Evolutionary conservation across 2,797 vertebrate species (phyloP).

Genomic region (Pangasius krempfi): DNA sequence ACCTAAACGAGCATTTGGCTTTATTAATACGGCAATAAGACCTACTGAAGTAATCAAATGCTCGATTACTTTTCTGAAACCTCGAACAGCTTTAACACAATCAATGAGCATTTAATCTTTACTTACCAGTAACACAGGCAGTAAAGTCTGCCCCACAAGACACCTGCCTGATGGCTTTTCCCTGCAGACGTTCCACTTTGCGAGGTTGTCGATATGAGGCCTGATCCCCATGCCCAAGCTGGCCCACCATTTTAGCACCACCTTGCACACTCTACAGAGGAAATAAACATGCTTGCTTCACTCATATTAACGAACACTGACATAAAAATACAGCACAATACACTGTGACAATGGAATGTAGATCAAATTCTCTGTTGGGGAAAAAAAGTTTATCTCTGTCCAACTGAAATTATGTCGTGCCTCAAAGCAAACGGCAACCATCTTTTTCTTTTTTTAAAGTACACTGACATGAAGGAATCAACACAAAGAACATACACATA

Average conservation of each 20-base stretch:
- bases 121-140: slow-evolving; percentile 91
- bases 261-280: slow-evolving; percentile 89
- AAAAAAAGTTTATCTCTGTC: background rate
- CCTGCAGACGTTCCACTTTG: slow-evolving; percentile 91
- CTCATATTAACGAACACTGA: background rate
- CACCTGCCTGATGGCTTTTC: slow-evolving; percentile 92
- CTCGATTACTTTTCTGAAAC: background rate
- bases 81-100: background rate
- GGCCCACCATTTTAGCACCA: slow-evolving; percentile 93
- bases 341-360: background rate
- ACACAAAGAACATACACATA: background rate
- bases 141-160: slow-evolving; percentile 96
- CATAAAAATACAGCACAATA: background rate
- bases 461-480: background rate
- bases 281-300: slow-evolving; percentile 3
- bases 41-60: background rate
- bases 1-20: background rate
- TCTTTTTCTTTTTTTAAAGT: background rate
- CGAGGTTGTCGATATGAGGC: slow-evolving; percentile 95
- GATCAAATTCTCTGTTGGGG: background rate
- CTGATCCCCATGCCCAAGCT: slow-evolving; percentile 95
- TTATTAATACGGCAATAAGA: background rate
- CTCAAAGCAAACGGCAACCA: background rate
- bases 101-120: background rate
- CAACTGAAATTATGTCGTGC: background rate